Evolutionary conservation across 2,797 vertebrate genomes (phyloP), one percentile per base, ranked within the genome.

Genomic region (Arctocebus calabarensis): DNA sequence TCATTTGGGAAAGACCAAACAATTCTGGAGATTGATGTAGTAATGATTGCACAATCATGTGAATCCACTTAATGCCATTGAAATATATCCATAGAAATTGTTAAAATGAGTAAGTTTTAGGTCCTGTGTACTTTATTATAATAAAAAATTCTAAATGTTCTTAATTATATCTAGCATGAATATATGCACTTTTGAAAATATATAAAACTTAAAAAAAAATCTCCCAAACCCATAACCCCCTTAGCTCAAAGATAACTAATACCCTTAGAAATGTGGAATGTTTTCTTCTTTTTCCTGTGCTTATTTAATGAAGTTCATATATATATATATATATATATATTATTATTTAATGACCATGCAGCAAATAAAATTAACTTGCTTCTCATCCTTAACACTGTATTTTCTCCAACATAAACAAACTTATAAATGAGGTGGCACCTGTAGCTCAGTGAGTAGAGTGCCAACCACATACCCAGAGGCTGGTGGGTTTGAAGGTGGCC

Each of bases 31-130:
- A 43, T 43, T 22, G 16, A 74, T 14, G 16, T 2, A 34, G 32
- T 81, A 27, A 22, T 64, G 19, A 2, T 55, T 87, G 5, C 2
- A n/a, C n/a, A 70, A 52, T 12, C 62, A 25, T 68, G 32, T 62
- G 20, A 57, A 74, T 64, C 0, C 16, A 25, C 34, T 82, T 55
- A 59, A 23, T 70, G 22, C 14, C 5, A 45, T 37, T 93, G 45
- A 91, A 45, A 14, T 55, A 25, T 34, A 61, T 9, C 48, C 37
- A 64, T 40, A 27, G 75, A 94, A 92, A 82, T 61, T 64, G 14
- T 75, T 95, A 59, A 77, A 83, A 66, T 59, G 5, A 2, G 74
- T 79, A 88, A 91, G 25, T 64, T 94, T 91, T 78, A 52, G 87
- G 57, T 48, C 55, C 23, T 59, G 11, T 27, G 12, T 74, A 85